Evolutionary conservation across 2,113 vertebrate species (phyloP).

Genomic region (Caretta caretta): DNA sequence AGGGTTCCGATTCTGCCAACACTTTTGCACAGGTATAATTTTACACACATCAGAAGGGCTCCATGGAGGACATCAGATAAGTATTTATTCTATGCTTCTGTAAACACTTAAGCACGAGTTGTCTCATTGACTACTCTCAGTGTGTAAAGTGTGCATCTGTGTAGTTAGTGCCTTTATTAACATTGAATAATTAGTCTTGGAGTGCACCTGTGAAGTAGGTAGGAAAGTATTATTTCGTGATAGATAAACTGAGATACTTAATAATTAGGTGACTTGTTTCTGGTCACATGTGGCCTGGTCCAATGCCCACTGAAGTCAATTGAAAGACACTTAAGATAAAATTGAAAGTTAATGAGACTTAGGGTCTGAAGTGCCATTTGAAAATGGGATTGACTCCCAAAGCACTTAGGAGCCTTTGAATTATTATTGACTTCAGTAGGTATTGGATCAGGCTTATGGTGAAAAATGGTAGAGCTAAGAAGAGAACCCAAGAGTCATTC

Average conservation of each 20-base stretch:
- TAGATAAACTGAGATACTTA: not conserved
- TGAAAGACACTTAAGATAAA: not conserved
- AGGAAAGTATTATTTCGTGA: not conserved
- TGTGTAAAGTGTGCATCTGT: not conserved
- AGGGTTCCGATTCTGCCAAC: not conserved
- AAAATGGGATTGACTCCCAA: not conserved
- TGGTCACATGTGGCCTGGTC: not conserved
- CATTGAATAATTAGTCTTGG: not conserved
- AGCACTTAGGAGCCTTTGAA: not conserved
- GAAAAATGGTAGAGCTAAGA: not conserved
- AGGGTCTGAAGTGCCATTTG: not conserved
- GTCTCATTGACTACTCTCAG: not conserved
- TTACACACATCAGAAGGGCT: not conserved
- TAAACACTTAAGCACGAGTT: not conserved
- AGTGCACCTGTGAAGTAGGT: not conserved
- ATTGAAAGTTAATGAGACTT: not conserved
- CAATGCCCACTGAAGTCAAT: rapidly evolving
- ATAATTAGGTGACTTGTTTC: not conserved
- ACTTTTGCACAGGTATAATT: not conserved
- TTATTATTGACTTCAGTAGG: not conserved
- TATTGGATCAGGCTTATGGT: not conserved
- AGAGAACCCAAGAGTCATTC: not conserved
- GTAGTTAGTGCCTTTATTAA: not conserved
- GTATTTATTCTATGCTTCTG: not conserved
- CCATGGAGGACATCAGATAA: not conserved